Base-by-base conservation (phyloP, 2,113 vertebrate genomes). In the Miniopterus natalensis region DNA sequence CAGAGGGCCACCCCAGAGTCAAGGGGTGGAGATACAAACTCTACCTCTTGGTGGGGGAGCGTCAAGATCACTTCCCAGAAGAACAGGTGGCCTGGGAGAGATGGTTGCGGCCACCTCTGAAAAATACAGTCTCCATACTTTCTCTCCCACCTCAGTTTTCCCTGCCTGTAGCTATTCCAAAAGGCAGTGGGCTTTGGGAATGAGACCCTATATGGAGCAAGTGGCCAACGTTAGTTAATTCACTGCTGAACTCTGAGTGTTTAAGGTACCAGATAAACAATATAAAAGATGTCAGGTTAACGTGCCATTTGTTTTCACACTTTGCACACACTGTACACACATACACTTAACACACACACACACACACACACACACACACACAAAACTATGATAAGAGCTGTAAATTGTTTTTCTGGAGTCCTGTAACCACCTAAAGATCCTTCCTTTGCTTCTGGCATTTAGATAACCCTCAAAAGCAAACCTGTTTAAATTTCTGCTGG, bases 11-110 rank as follows among this genome's bases (percentile, higher is more conserved):
- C 0, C 17, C 18, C 1, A 3, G 23, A 45, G 31, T 80, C 59
- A 18, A 40, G 59, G 0, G 6, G 0, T 29, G n/a, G 15, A 55
- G n/a, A 40, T 59, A 53, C 0, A 8, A 53, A 47, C 17, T 57
- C 27, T 42, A 0, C 9, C 3, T 61, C 25, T 27, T 40, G 27
- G 40, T 12, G 7, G 47, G 42, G 13, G 3, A 31, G 5, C 1
- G 42, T 51, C 42, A 27, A 18, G 68, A 27, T 6, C 47, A 17
- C 61, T 1, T 25, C 23, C 61, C 21, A 21, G 27, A 70, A 47
- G n/a, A 88, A 14, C 20, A 3, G 0, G 2, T 0, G 68, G 20
- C 2, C 8, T 5, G 4, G 47, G 17, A 66, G 65, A 47, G 36
- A 15, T 1, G 3, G 2, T 6, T 40, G 36, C 15, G 3, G 20